Evolutionary conservation across 1,140 invertebrate genomes (phyloP).

Genomic region (Hestina assimilis): DNA sequence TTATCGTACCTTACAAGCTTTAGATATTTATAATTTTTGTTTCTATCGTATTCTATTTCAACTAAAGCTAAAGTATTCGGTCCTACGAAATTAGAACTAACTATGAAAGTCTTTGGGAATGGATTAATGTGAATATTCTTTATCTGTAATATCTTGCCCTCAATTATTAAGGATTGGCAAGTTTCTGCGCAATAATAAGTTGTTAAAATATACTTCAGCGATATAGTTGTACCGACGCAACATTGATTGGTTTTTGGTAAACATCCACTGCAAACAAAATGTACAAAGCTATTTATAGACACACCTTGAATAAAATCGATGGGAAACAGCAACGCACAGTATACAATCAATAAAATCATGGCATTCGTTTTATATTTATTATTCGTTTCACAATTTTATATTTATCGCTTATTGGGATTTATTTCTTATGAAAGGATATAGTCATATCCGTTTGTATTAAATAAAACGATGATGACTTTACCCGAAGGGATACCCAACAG

Average conservation of each 20-base stretch:
- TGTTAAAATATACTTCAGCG: slow-evolving; percentile 37
- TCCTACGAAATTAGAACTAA: neutral
- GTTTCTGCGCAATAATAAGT: slow-evolving; percentile 41
- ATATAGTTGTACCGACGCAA: slow-evolving; percentile 42
- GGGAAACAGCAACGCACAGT: neutral
- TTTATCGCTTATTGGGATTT: neutral
- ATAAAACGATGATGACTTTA: no score
- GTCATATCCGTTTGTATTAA: no score
- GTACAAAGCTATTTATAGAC: slow-evolving; percentile 24
- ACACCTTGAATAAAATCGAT: neutral
- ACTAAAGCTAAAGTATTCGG: slow-evolving; percentile 12
- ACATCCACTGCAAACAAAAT: slow-evolving; percentile 19
- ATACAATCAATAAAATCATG: slow-evolving; percentile 1
- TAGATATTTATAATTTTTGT: neutral
- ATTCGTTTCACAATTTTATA: neutral
- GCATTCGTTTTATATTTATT: neutral
- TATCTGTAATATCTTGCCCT: slow-evolving; percentile 12
- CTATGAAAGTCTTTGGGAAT: slow-evolving; percentile 12
- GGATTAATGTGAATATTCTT: slow-evolving; percentile 24
- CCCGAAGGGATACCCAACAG: no score
- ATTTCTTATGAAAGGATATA: no score
- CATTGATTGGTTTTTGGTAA: slow-evolving; percentile 9
- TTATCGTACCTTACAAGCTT: neutral
- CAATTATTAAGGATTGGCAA: slow-evolving; percentile 27
- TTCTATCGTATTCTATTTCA: neutral